Evolutionary conservation across 2,888 invertebrate species (phyloP), one percentile per base, ranked within the genome.

Genomic region (Synanthedon tipuliformis): DNA sequence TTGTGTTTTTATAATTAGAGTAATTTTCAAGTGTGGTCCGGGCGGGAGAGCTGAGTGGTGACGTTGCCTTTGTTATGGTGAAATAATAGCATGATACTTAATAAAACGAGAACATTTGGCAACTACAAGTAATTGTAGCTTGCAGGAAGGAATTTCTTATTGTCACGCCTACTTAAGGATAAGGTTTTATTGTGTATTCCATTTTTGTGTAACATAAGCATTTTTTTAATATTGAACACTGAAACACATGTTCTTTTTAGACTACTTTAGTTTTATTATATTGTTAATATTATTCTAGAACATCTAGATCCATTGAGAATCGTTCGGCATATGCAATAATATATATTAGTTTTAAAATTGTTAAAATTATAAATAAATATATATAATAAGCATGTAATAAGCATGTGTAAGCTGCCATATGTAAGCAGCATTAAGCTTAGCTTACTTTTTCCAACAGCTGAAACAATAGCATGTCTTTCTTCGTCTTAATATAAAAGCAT

Each of bases 1-100:
- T 80, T 75, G 72, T 76, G 63, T 66, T 69, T 64, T 16, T 15
- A 16, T 70, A 73, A 72, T 73, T 69, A 67, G 59, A 61, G 69
- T 64, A 59, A 62, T 66, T 68, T 62, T 56, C 50, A 54, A 53
- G 57, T 73, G 74, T 57, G 71, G 74, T 75, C 71, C 66, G 48
- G 54, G 57, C 58, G 58, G 57, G 56, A 56, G 58, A 52, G 59
- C 57, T 62, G 60, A 65, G 60, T 60, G 59, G 60, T 51, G 60
- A 59, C 56, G 59, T 56, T 59, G 57, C 61, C 63, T 69, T 76
- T 75, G 71, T 74, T 53, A 53, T 53, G 52, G 56, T 59, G 34
- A 62, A 45, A 66, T 66, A 63, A 70, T 70, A 61, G 69, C 61
- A 67, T 61, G 62, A 70, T 68, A 71, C 8, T 45, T 45, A 45